These are phyloP conservation scores for Merodon equestris DNA, from an alignment of 2,888 invertebrate species.

Conservation along the genomic window DNA sequence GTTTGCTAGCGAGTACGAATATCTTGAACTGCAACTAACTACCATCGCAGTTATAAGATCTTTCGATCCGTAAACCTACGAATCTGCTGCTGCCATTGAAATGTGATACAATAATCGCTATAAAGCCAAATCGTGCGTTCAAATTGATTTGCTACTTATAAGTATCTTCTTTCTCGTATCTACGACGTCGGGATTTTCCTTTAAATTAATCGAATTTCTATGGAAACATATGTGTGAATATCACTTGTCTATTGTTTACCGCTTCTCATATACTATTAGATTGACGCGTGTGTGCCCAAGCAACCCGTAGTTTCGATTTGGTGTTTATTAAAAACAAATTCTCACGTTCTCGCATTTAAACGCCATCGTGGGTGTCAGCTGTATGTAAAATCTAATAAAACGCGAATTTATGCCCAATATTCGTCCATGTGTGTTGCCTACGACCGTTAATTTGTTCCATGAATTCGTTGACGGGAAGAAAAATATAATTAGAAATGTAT, in stretches of 20 bases:
- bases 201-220: too few relatives aligned
- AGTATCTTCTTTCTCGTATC: constrained; percentile 1
- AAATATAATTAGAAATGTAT: constrained; percentile 7
- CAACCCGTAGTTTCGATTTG: constrained; percentile 43
- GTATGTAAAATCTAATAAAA: constrained; percentile 40
- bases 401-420: constrained; percentile 41
- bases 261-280: constrained; percentile 12
- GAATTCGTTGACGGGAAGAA: constrained; percentile 10
- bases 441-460: constrained; percentile 40
- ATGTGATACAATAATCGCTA: background rate
- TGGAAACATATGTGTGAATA: constrained; percentile 35
- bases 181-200: too few relatives aligned
- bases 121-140: constrained; percentile 43
- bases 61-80: too few relatives aligned
- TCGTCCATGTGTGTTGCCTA: constrained; percentile 15
- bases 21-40: too few relatives aligned
- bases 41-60: too few relatives aligned
- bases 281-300: constrained; percentile 55
- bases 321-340: constrained; percentile 26
- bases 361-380: background rate
- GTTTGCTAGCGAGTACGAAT: background rate
- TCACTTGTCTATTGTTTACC: constrained; percentile 43
- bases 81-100: too few relatives aligned
- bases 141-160: constrained; percentile 29
- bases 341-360: too few relatives aligned